Conservation (phyloP, 2,888 invertebrate species). For the Lasioglossum calceatum region DNA sequence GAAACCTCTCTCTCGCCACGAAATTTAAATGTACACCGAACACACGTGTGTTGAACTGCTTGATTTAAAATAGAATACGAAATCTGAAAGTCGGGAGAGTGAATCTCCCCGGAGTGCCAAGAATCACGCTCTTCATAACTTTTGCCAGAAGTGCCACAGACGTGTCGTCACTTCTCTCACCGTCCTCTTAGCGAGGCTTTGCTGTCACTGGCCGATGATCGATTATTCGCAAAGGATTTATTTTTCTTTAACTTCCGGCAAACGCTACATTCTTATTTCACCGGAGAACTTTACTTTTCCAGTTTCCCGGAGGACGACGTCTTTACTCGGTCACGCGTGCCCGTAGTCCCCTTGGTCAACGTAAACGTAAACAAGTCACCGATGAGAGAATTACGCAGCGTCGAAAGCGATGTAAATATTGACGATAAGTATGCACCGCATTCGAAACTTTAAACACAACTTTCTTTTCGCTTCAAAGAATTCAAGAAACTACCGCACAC, state of each 20-base stretch:
- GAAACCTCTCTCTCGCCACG: constrained; percentile 11
- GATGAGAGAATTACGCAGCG: not conserved
- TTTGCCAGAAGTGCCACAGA: constrained; percentile 48
- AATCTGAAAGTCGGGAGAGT: constrained; percentile 21
- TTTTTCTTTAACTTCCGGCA: not conserved
- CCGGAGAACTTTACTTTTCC: not conserved
- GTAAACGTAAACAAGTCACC: not conserved
- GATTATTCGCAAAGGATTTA: constrained; percentile 14
- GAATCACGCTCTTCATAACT: constrained; percentile 43
- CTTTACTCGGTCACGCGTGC: not conserved
- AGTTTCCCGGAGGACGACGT: not conserved
- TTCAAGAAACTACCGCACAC: too few species aligned
- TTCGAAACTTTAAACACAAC: too few species aligned
- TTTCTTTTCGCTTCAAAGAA: too few species aligned
- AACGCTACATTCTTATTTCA: not conserved
- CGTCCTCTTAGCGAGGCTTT: not conserved
- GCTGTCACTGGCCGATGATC: constrained; percentile 1
- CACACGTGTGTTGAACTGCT: constrained; percentile 17
- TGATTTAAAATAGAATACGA: constrained; percentile 43
- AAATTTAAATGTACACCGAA: constrained; percentile 15
- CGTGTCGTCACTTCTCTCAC: constrained; percentile 41
- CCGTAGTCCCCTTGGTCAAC: not conserved
- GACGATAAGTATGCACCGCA: too few species aligned
- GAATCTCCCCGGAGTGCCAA: constrained; percentile 36
- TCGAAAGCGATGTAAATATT: too few species aligned